phyloP scores from a whole-genome alignment of 1,140 invertebrate genomes.

The Drosophila obscura region DNA sequence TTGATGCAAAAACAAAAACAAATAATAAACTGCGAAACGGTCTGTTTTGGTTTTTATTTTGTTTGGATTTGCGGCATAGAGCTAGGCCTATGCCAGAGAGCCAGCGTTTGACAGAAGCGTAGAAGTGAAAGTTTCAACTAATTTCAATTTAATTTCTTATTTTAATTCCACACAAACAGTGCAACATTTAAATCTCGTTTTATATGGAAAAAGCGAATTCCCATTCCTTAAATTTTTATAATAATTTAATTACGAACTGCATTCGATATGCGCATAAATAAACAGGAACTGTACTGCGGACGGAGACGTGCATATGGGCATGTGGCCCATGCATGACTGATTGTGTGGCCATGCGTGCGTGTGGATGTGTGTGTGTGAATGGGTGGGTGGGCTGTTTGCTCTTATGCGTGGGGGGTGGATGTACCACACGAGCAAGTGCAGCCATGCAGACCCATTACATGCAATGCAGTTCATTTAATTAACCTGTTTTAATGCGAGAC shows the following conservation, averaged over 20 bases:
- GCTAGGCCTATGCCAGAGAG: constrained; percentile 36
- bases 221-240: constrained; percentile 5
- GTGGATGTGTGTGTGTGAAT: constrained; percentile 7
- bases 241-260: constrained; percentile 68
- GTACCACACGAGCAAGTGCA: constrained; percentile 37
- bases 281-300: constrained; percentile 38
- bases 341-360: constrained; percentile 25
- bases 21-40: background rate
- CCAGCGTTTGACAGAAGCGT: too few relatives aligned
- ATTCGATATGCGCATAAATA: constrained; percentile 74
- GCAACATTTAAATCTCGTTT: constrained; percentile 7
- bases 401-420: background rate
- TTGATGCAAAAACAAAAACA: constrained; percentile 34
- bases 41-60: constrained; percentile 29
- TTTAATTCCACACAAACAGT: constrained; percentile 9
- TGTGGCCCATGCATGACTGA: constrained; percentile 31
- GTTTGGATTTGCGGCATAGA: constrained; percentile 11
- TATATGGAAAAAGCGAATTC: background rate
- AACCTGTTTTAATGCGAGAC: background rate
- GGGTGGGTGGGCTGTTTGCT: constrained; percentile 1
- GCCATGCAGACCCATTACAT: constrained; percentile 38
- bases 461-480: constrained; percentile 27
- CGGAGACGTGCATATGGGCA: background rate
- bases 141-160: constrained; percentile 25
- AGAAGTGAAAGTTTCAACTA: constrained; percentile 40